Evolutionary conservation across 2,797 vertebrate genomes (phyloP).

Genomic region (Champsocephalus esox): DNA sequence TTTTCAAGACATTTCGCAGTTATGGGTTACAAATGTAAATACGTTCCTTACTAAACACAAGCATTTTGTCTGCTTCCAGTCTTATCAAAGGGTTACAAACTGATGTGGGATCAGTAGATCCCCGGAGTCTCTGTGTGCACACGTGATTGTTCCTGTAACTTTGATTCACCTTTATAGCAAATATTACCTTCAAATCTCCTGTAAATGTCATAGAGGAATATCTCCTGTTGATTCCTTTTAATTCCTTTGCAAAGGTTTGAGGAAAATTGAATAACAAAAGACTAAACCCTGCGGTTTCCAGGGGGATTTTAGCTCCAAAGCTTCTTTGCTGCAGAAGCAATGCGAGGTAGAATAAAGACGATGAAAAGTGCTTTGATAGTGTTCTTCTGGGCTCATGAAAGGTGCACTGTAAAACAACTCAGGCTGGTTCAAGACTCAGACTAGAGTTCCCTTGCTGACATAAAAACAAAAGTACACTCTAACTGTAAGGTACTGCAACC

Average conservation of each 20-base stretch:
- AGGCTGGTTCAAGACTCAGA: constrained; percentile 32
- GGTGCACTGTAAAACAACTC: constrained; percentile 32
- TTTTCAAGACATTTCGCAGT: not conserved
- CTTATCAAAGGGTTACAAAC: constrained; percentile 64
- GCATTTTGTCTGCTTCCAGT: constrained; percentile 40
- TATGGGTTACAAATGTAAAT: not conserved
- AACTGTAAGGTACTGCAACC: not conserved
- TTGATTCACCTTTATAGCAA: constrained; percentile 69
- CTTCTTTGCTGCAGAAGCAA: constrained; percentile 34
- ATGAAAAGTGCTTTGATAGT: constrained; percentile 47
- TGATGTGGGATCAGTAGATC: constrained; percentile 61
- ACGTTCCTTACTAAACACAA: constrained; percentile 38
- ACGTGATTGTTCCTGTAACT: constrained; percentile 46
- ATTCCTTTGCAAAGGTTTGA: constrained; percentile 64
- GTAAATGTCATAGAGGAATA: constrained; percentile 50
- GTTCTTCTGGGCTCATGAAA: constrained; percentile 49
- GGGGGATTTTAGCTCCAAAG: constrained; percentile 63
- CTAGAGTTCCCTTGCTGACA: not conserved
- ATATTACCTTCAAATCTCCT: constrained; percentile 65
- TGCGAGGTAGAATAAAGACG: constrained; percentile 42
- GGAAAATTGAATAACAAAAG: constrained; percentile 60
- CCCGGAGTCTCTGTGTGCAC: constrained; percentile 45
- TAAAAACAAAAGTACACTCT: constrained; percentile 7
- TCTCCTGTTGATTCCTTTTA: constrained; percentile 61
- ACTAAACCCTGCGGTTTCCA: constrained; percentile 56